phyloP scores from a whole-genome alignment of 2,113 vertebrate species.

The Gymnobelideus leadbeateri region DNA sequence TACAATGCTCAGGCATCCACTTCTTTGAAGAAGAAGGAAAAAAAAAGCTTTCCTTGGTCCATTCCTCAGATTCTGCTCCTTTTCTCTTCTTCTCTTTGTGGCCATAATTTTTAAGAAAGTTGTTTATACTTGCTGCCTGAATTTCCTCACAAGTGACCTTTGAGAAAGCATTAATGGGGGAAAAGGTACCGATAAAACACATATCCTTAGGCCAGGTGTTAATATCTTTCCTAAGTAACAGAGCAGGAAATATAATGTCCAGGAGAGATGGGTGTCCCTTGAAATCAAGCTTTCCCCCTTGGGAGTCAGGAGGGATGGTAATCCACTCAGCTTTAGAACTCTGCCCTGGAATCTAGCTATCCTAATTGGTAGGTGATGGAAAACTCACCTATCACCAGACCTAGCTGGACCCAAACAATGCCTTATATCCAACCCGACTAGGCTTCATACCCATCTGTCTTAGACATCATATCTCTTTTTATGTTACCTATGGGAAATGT shows the following conservation, averaged over 20 bases:
- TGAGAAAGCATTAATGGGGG: neutral
- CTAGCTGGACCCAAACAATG: neutral
- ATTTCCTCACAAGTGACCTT: neutral
- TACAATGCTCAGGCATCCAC: neutral
- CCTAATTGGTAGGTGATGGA: neutral
- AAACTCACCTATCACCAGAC: neutral
- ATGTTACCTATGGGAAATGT: neutral
- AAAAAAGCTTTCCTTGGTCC: neutral
- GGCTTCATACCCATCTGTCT: neutral
- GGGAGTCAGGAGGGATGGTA: neutral
- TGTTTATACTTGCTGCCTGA: neutral
- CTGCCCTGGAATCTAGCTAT: neutral
- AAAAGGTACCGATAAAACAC: neutral
- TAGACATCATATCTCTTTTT: neutral
- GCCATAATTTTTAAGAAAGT: neutral
- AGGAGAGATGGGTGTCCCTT: neutral
- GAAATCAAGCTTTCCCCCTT: neutral
- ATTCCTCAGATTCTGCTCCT: neutral
- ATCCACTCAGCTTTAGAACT: neutral
- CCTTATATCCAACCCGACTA: neutral
- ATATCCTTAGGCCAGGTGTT: neutral
- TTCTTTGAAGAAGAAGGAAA: neutral
- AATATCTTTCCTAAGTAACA: neutral
- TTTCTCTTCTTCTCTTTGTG: neutral
- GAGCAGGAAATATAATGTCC: neutral